Percentiles rank a stretch among this genome's conserved stretches.
Conservation (phyloP, 2,888 invertebrate genomes). For the Calephelis perditalis region DNA sequence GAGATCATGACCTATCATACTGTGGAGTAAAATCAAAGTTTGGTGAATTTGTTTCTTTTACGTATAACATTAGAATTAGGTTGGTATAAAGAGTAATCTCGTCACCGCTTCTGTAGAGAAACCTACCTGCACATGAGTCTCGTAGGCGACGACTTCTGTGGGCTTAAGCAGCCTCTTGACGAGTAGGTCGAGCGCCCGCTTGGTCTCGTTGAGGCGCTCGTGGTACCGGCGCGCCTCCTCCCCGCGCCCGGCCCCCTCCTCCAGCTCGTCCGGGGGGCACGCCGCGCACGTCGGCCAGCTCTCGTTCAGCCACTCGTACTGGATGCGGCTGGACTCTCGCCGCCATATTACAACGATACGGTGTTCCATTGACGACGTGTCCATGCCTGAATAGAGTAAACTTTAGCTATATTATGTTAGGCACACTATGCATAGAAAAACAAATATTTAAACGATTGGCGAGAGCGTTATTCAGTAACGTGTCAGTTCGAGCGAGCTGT, state of each 20-base stretch:
- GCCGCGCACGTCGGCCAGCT: conserved; percentile 82
- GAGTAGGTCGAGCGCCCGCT: conserved; percentile 83
- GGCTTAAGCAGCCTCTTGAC: conserved; percentile 84
- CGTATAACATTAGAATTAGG: conserved; percentile 8
- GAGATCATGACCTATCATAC: too few species aligned
- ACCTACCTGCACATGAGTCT: conserved; percentile 85
- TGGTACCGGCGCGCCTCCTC: conserved; percentile 57
- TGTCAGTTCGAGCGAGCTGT: too few species aligned
- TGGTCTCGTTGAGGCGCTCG: conserved; percentile 82
- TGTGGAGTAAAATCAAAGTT: too few species aligned
- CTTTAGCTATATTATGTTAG: neutral
- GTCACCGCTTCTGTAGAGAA: too few species aligned
- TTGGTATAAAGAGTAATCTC: neutral
- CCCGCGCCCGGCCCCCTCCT: conserved; percentile 43
- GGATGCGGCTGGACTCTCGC: conserved; percentile 88
- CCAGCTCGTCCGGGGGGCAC: conserved; percentile 39
- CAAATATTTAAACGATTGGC: too few species aligned
- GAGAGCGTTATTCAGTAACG: too few species aligned
- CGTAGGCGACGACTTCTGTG: conserved; percentile 86
- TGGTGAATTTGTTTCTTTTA: too few species aligned
- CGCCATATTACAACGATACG: conserved; percentile 95
- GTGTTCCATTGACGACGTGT: conserved; percentile 76
- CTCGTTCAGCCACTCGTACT: conserved; percentile 92
- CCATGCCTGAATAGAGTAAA: conserved; percentile 54
- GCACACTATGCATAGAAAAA: too few species aligned